Conservation (phyloP, 2,113 vertebrate genomes). For the Chloropsis cyanopogon region DNA sequence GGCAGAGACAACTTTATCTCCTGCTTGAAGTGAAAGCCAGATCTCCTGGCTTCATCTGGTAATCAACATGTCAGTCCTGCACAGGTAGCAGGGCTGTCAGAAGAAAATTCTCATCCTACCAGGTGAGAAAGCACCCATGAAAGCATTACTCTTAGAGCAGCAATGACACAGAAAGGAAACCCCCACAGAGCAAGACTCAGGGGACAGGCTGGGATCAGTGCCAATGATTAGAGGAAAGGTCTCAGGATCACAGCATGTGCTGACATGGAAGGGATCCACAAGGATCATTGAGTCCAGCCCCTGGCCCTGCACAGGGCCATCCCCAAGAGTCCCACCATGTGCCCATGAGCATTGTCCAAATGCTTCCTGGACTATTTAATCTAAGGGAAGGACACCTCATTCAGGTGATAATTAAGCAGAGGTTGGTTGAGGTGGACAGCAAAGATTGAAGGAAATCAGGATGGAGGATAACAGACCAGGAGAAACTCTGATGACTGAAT, state of each 20-base stretch:
- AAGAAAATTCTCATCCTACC: neutral
- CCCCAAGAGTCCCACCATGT: neutral
- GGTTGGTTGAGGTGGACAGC: neutral
- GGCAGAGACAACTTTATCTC: neutral
- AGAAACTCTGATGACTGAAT: neutral
- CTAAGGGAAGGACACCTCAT: neutral
- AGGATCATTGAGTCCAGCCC: neutral
- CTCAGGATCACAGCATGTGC: neutral
- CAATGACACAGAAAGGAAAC: neutral
- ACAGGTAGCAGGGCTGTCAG: neutral
- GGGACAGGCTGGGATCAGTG: too few relatives aligned
- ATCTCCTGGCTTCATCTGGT: neutral
- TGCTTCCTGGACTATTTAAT: rapidly evolving
- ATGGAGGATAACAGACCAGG: neutral
- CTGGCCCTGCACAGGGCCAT: neutral
- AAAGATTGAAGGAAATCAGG: neutral
- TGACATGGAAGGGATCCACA: neutral
- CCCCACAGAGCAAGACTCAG: rapidly evolving
- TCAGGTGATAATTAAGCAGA: neutral
- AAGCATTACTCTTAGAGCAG: neutral
- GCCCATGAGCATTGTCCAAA: neutral
- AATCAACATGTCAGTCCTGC: neutral
- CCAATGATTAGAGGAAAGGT: rapidly evolving
- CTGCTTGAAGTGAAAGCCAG: neutral
- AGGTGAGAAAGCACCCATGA: neutral